phyloP scores from a whole-genome alignment of 2,888 invertebrate genomes.

The Heliconius sara region DNA sequence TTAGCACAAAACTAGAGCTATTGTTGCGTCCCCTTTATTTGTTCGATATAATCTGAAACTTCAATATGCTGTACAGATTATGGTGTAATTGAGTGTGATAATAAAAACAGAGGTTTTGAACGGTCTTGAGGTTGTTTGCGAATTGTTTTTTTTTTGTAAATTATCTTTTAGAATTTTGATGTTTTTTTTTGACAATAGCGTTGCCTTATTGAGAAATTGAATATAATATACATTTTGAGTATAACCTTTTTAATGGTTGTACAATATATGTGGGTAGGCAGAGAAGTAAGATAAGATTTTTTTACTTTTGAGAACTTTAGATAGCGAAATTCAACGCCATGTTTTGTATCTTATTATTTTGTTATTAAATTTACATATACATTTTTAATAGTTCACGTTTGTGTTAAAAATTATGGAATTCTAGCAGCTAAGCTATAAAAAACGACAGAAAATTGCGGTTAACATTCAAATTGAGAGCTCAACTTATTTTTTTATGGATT shows the following conservation, averaged over 20 bases:
- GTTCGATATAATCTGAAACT: conserved; percentile 31
- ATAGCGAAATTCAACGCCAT: neutral
- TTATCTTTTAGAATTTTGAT: neutral
- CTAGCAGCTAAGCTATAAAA: too few species aligned
- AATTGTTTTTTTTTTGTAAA: neutral
- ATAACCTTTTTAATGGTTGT: neutral
- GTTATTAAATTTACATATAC: too few species aligned
- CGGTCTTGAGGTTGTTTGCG: conserved; percentile 1
- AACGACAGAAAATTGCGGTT: too few species aligned
- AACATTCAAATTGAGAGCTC: too few species aligned
- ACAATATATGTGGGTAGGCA: neutral
- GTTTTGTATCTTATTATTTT: neutral
- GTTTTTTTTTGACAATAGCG: neutral
- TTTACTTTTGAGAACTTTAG: neutral
- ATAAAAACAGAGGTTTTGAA: conserved; percentile 10
- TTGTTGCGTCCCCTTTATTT: conserved; percentile 22
- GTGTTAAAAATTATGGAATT: too few species aligned
- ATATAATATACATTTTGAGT: neutral
- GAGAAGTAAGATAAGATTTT: neutral
- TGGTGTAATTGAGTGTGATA: conserved; percentile 31
- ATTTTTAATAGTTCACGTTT: too few species aligned
- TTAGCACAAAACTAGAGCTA: conserved; percentile 1
- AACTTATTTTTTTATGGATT: too few species aligned
- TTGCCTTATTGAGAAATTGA: neutral
- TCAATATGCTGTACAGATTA: conserved; percentile 32